These are phyloP conservation scores for Ectropis grisescens DNA, from an alignment of 1,140 invertebrate genomes.

Conservation along the genomic window DNA sequence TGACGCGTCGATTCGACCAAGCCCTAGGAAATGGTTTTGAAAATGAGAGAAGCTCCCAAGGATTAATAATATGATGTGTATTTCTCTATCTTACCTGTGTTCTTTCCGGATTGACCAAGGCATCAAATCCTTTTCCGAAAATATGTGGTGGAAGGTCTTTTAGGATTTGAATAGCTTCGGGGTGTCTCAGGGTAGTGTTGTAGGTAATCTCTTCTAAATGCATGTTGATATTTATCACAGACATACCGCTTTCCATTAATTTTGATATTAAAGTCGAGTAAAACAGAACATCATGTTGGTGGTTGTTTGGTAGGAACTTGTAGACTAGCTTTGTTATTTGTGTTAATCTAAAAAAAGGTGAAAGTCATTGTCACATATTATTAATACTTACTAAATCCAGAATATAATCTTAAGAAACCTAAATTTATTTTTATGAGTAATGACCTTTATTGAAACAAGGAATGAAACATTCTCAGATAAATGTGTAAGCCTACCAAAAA, in stretches of 20 bases:
- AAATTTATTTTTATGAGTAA: no score
- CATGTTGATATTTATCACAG: conserved; percentile 39
- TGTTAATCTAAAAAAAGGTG: conserved; percentile 34
- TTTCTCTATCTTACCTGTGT: conserved; percentile 55
- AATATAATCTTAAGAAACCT: no score
- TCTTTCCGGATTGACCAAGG: conserved; percentile 49
- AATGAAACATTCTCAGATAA: no score
- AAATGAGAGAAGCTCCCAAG: no score
- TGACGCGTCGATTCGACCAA: no score
- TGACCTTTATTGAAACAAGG: no score
- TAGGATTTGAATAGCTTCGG: conserved; percentile 37
- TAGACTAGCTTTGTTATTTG: conserved; percentile 38
- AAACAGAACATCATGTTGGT: conserved; percentile 39
- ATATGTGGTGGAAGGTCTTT: conserved; percentile 25
- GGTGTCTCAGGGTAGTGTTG: conserved; percentile 41
- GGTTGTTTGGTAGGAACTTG: conserved; percentile 30
- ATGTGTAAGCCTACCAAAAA: no score
- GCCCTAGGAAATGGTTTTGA: no score
- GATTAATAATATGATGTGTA: no score
- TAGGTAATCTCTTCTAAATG: conserved; percentile 51
- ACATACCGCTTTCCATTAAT: conserved; percentile 39
- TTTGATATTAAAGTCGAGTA: conserved; percentile 53
- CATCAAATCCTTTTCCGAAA: conserved; percentile 50
- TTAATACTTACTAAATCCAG: no score
- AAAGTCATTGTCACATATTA: neutral